Evolutionary conservation across 92 coral and sea anemone species (phyloP).

Genomic region (Ricordea florida): DNA sequence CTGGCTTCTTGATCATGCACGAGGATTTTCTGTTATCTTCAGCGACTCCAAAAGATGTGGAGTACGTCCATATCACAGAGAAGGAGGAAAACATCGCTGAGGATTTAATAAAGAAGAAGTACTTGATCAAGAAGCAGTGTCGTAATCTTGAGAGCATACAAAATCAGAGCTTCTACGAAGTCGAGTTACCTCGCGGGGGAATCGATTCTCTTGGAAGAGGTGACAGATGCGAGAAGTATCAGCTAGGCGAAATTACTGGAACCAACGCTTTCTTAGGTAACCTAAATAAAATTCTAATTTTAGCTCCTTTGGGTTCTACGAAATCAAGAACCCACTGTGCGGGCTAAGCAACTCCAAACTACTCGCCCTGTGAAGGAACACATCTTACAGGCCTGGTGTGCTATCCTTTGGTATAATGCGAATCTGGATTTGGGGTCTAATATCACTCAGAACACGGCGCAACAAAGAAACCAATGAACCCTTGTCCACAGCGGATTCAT

Average conservation of each 20-base stretch:
- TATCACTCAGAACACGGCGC: no score
- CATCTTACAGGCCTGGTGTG: no score
- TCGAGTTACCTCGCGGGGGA: conserved; percentile 1
- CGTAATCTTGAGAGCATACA: conserved; percentile 20
- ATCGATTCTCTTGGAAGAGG: background rate
- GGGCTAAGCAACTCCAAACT: no score
- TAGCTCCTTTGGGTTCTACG: no score
- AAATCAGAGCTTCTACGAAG: conserved; percentile 55
- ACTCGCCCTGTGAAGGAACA: no score
- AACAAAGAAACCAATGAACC: no score
- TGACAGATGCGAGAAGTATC: conserved; percentile 8
- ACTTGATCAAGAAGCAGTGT: conserved; percentile 34
- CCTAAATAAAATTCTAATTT: background rate
- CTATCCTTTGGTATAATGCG: no score
- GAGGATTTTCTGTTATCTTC: conserved; percentile 44
- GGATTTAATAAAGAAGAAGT: conserved; percentile 45
- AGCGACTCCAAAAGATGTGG: conserved; percentile 15
- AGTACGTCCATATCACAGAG: conserved; percentile 53
- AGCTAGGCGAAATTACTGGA: conserved; percentile 1
- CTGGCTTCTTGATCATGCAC: conserved; percentile 63
- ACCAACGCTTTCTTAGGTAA: conserved; percentile 56
- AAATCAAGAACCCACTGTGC: background rate
- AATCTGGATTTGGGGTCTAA: no score
- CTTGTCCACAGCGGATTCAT: no score
- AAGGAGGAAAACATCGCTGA: conserved; percentile 36